A percentile compares a stretch with the other conserved stretches of the same genome.
Evolutionary conservation across 2,888 invertebrate species (phyloP).

Genomic region (Lepeophtheirus nordmannii): DNA sequence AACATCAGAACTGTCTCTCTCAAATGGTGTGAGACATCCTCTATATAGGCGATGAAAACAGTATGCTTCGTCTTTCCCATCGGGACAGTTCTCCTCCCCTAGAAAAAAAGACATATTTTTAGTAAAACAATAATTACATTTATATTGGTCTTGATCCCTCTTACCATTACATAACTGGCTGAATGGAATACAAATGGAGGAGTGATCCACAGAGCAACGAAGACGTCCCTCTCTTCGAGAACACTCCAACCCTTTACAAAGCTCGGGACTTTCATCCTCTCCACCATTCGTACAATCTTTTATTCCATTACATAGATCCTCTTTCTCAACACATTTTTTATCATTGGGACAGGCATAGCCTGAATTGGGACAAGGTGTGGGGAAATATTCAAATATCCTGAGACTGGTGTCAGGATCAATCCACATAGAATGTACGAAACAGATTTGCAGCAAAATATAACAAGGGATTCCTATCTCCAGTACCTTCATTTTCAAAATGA

Average conservation of each 20-base stretch:
- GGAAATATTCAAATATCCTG: background rate
- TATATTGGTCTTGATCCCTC: background rate
- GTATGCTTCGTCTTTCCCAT: background rate
- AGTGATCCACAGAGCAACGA: background rate
- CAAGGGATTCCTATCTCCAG: no score
- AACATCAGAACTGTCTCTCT: slow-evolving; percentile 1
- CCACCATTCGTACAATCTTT: background rate
- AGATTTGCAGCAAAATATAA: no score
- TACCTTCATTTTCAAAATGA: no score
- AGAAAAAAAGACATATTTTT: no score
- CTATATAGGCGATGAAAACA: slow-evolving; percentile 8
- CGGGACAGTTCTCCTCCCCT: slow-evolving; percentile 1
- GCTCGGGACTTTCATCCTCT: background rate
- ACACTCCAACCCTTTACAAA: background rate
- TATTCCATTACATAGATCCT: background rate
- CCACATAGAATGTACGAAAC: background rate
- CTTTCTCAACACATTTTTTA: background rate
- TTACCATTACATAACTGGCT: background rate
- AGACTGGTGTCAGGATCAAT: background rate
- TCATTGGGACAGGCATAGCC: background rate
- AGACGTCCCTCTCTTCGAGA: background rate
- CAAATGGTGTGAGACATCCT: slow-evolving; percentile 3
- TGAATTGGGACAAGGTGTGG: background rate
- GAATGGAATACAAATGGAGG: background rate
- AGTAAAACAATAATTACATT: no score